Conservation (phyloP, 1,140 invertebrate genomes). For the Nasonia longicornis region DNA sequence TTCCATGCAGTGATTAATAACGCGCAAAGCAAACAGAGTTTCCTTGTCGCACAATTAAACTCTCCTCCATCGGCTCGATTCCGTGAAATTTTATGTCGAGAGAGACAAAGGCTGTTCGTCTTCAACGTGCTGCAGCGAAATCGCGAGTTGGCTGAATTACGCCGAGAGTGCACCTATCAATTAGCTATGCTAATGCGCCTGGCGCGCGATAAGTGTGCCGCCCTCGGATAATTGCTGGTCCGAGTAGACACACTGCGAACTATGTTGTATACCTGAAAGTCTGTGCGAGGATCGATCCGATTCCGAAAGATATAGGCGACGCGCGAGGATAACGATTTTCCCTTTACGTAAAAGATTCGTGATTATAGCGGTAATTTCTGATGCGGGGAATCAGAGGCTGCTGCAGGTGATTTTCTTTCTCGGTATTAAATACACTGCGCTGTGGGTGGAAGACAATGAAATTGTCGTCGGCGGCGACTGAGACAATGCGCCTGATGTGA, state of each 20-base stretch:
- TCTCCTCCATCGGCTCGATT: constrained; percentile 41
- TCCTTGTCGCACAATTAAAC: neutral
- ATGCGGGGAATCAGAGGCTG: neutral
- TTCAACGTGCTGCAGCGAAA: constrained; percentile 34
- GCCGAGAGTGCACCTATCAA: constrained; percentile 8
- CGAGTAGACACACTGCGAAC: neutral
- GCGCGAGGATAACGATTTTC: neutral
- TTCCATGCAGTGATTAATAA: too few relatives aligned
- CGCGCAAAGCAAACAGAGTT: neutral
- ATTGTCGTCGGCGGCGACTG: constrained; percentile 19
- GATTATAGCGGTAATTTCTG: constrained; percentile 9
- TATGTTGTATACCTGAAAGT: neutral
- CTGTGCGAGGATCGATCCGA: constrained; percentile 5
- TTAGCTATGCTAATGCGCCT: constrained; percentile 26
- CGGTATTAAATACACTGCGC: neutral
- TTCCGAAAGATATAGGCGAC: neutral
- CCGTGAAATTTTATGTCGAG: constrained; percentile 43
- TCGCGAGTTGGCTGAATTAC: neutral
- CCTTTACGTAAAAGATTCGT: neutral
- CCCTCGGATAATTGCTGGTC: neutral
- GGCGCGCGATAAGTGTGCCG: constrained; percentile 9
- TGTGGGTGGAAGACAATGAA: constrained; percentile 19
- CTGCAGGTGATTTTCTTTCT: constrained; percentile 20
- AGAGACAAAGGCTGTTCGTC: constrained; percentile 44
- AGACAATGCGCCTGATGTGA: constrained; percentile 11